phyloP scores from a whole-genome alignment of 2,888 invertebrate species.

The Nemotelus nigrinus region DNA sequence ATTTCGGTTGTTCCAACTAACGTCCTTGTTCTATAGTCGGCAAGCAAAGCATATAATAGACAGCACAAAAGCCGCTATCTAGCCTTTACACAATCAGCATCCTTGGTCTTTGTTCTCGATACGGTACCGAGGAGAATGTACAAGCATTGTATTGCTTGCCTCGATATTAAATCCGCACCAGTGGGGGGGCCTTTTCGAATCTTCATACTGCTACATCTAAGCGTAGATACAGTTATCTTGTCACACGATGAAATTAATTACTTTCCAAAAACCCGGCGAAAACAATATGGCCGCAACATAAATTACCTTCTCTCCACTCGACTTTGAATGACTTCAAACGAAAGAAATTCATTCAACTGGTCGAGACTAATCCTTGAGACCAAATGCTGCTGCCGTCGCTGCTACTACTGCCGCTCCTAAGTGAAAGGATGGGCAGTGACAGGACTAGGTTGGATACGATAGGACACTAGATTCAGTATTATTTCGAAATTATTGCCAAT shows the following conservation, averaged over 20 bases:
- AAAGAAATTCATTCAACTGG: constrained; percentile 24
- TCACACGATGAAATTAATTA: constrained; percentile 55
- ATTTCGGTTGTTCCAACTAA: constrained; percentile 23
- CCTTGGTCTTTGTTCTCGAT: constrained; percentile 20
- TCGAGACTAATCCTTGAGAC: no score
- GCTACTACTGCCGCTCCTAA: no score
- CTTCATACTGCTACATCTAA: background rate
- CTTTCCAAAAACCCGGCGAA: constrained; percentile 55
- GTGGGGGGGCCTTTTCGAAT: background rate
- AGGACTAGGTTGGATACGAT: no score
- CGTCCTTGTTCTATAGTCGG: background rate
- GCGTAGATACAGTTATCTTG: constrained; percentile 47
- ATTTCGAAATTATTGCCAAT: no score
- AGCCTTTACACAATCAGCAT: constrained; percentile 27
- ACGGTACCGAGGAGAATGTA: background rate
- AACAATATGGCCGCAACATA: constrained; percentile 55
- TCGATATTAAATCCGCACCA: no score
- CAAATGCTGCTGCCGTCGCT: no score
- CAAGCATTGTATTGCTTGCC: no score
- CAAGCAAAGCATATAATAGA: background rate
- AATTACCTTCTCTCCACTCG: constrained; percentile 51
- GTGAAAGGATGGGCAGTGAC: no score
- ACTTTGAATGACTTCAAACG: constrained; percentile 40
- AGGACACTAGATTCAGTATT: no score
- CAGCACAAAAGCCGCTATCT: constrained; percentile 3